phyloP scores from a whole-genome alignment of 2,888 invertebrate species.

The Tinea semifulvella region DNA sequence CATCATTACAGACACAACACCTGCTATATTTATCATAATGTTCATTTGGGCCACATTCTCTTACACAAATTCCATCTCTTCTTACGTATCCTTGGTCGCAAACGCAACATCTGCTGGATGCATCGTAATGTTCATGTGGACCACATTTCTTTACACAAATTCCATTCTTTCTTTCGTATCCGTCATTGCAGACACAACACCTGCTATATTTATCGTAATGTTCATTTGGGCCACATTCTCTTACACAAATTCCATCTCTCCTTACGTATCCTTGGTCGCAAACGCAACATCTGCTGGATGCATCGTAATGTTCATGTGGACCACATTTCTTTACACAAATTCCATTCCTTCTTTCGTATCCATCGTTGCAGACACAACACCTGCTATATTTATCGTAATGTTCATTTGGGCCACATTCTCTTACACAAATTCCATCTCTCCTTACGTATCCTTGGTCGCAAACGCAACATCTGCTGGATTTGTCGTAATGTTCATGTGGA shows the following conservation, averaged over 20 bases:
- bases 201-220: background rate
- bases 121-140: constrained; percentile 1
- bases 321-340: no score
- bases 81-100: constrained; percentile 1
- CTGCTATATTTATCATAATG: background rate
- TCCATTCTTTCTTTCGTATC: background rate
- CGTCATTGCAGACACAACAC: background rate
- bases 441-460: background rate
- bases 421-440: background rate
- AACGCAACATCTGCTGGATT: background rate
- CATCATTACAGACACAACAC: background rate
- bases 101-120: background rate
- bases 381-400: no score
- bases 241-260: background rate
- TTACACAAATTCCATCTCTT: background rate
- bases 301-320: constrained; percentile 1
- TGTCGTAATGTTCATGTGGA: background rate
- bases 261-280: background rate
- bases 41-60: background rate
- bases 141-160: constrained; percentile 2
- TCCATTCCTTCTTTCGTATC: no score
- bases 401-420: background rate
- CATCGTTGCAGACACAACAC: no score
- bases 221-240: background rate
- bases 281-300: no score